Conservation (phyloP, 30 jellyfish, hydroid and myxozoan species). For the Cassiopea xamachana region DNA sequence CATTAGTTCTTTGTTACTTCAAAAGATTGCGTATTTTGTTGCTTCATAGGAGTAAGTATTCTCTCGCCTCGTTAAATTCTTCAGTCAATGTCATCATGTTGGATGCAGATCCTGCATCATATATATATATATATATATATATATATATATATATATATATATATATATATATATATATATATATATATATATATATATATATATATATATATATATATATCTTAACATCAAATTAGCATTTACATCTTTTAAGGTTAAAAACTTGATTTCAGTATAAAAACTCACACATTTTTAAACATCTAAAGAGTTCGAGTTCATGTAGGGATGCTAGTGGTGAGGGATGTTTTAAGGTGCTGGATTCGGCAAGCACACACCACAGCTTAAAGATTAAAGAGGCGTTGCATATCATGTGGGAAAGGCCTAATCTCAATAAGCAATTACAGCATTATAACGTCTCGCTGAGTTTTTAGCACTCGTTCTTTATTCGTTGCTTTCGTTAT, state of each 20-base stretch:
- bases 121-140: too few relatives aligned
- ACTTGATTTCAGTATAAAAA: too few relatives aligned
- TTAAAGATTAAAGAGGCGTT: neutral
- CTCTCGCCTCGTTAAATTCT: too few relatives aligned
- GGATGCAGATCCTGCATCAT: too few relatives aligned
- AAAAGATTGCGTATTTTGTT: too few relatives aligned
- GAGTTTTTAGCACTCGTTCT: neutral
- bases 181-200: too few relatives aligned
- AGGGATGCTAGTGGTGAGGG: neutral
- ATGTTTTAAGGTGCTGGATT: neutral
- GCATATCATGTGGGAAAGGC: constrained; percentile 11
- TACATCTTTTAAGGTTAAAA: neutral
- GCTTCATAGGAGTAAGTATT: too few relatives aligned
- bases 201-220: too few relatives aligned
- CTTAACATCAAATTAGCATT: neutral
- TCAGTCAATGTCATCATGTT: too few relatives aligned
- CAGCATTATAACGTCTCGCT: neutral
- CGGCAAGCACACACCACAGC: neutral
- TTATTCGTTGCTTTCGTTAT: neutral
- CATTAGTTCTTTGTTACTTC: too few relatives aligned
- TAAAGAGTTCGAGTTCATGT: neutral
- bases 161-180: too few relatives aligned
- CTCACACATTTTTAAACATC: neutral
- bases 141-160: too few relatives aligned
- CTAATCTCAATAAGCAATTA: neutral